Evolutionary conservation across 2,888 invertebrate genomes (phyloP).

Genomic region (Cosmia trapezina): DNA sequence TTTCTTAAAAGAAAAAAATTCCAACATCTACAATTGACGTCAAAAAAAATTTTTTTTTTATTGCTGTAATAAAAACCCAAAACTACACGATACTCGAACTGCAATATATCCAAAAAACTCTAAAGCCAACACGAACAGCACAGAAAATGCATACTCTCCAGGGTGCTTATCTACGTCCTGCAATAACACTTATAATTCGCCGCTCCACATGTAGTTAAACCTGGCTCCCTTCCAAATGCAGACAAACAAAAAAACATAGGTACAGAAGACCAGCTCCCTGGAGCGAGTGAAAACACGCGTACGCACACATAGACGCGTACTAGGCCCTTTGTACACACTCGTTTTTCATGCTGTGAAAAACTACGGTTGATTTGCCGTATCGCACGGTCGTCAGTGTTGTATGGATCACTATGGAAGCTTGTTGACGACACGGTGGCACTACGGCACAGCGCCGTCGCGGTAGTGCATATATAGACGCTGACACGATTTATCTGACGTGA

Average conservation of each 20-base stretch:
- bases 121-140: neutral
- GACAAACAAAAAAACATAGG: neutral
- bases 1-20: neutral
- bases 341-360: no score
- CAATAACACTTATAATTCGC: conserved; percentile 50
- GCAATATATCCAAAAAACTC: neutral
- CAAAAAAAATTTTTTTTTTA: neutral
- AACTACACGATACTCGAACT: neutral
- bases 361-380: no score
- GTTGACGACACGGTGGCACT: no score
- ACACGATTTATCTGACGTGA: no score
- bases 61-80: neutral
- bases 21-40: neutral
- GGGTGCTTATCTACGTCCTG: conserved; percentile 34
- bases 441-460: no score
- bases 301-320: neutral
- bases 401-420: no score
- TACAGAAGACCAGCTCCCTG: neutral
- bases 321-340: no score
- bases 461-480: no score
- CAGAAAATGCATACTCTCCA: conserved; percentile 35
- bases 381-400: no score
- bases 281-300: neutral
- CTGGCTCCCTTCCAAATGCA: conserved; percentile 47
- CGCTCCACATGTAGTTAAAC: conserved; percentile 33